Percentiles rank a stretch among this genome's conserved stretches.
These are phyloP conservation scores for Pterocles burchelli DNA, from an alignment of 2,113 vertebrate species.

Conservation along the genomic window DNA sequence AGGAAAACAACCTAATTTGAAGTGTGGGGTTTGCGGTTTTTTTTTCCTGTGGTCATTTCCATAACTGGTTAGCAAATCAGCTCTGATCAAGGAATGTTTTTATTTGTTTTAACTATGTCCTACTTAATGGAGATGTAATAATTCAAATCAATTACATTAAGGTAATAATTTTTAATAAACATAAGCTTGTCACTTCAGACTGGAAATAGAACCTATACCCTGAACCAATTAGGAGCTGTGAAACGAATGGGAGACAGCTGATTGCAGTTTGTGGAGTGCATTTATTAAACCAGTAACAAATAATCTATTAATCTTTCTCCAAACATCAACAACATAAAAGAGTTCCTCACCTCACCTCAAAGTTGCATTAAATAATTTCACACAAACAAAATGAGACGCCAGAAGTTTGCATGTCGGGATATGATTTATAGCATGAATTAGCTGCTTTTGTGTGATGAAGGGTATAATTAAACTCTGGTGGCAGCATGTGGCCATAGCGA, in stretches of 20 bases:
- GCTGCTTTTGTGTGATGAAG: constrained; percentile 25
- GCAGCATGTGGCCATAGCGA: not conserved
- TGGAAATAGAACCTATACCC: constrained; percentile 11
- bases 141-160: constrained; percentile 48
- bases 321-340: constrained; percentile 34
- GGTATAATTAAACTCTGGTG: constrained; percentile 8
- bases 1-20: not conserved
- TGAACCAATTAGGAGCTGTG: constrained; percentile 37
- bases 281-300: constrained; percentile 53
- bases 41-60: not conserved
- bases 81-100: constrained; percentile 30
- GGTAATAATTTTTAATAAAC: constrained; percentile 62
- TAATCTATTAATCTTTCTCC: constrained; percentile 56
- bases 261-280: not conserved
- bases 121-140: constrained; percentile 28
- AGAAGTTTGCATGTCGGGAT: not conserved
- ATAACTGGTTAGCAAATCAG: constrained; percentile 29
- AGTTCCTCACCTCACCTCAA: constrained; percentile 44
- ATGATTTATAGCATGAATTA: constrained; percentile 19
- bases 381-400: not conserved
- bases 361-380: not conserved
- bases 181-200: constrained; percentile 10
- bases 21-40: not conserved
- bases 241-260: constrained; percentile 12
- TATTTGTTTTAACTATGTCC: constrained; percentile 57